Conservation (phyloP, 1,140 invertebrate genomes). For the Linepithema humile region DNA sequence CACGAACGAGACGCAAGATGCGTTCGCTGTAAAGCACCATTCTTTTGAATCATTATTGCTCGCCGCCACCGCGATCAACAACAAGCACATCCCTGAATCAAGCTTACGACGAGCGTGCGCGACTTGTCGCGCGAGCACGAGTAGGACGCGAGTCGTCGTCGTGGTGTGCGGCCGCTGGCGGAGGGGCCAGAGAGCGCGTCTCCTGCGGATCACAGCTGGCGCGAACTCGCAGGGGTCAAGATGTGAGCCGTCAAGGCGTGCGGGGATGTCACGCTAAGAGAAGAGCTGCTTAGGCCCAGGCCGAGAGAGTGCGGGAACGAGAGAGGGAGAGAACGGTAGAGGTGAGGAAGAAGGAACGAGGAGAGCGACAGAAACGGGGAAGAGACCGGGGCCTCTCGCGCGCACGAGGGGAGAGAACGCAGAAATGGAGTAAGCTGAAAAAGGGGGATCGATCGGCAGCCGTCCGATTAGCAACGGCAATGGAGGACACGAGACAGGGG, state of each 20-base stretch:
- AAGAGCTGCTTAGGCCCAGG: slow-evolving; percentile 43
- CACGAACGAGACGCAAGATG: no score
- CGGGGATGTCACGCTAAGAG: slow-evolving; percentile 41
- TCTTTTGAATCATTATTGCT: no score
- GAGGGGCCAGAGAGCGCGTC: slow-evolving; percentile 64
- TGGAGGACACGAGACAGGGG: slow-evolving; percentile 68
- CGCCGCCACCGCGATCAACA: no score
- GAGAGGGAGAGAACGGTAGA: not conserved
- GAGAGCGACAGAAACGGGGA: not conserved
- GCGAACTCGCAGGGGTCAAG: slow-evolving; percentile 55
- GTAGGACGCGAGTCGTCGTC: slow-evolving; percentile 60
- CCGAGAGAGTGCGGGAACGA: slow-evolving; percentile 20
- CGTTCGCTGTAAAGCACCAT: no score
- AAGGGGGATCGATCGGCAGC: slow-evolving; percentile 66
- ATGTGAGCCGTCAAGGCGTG: slow-evolving; percentile 60
- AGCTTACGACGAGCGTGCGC: slow-evolving; percentile 43
- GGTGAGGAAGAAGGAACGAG: no score
- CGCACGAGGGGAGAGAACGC: not conserved
- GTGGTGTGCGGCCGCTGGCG: slow-evolving; percentile 43
- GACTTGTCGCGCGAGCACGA: slow-evolving; percentile 35
- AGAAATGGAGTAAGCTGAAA: slow-evolving; percentile 68
- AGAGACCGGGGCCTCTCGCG: not conserved
- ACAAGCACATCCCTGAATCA: slow-evolving; percentile 7
- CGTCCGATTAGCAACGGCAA: slow-evolving; percentile 64
- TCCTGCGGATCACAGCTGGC: slow-evolving; percentile 61